Evolutionary conservation across 2,113 vertebrate species (phyloP).

Genomic region (Oncorhynchus tshawytscha): DNA sequence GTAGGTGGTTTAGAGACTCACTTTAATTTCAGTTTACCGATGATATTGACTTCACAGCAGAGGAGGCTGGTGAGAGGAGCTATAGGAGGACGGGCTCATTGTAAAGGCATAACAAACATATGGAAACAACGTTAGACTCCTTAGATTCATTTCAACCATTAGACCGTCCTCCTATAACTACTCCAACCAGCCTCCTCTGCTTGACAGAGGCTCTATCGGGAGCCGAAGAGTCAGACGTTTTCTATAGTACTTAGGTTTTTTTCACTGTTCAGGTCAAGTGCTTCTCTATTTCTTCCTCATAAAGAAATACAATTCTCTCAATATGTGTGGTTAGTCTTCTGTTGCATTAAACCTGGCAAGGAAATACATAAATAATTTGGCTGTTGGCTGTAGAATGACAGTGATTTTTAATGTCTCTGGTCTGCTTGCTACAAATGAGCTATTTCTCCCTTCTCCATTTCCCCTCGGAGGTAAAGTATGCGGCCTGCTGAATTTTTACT

Average conservation of each 20-base stretch:
- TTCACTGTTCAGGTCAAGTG: neutral
- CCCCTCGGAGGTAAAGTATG: conserved; percentile 47
- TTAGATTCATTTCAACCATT: too few species aligned
- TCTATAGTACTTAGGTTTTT: neutral
- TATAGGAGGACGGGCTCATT: too few species aligned
- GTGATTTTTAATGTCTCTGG: conserved; percentile 29
- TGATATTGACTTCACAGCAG: neutral
- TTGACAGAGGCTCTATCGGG: neutral
- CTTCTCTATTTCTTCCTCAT: neutral
- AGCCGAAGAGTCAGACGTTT: neutral
- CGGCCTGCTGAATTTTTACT: conserved; percentile 58
- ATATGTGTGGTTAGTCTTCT: conserved; percentile 8
- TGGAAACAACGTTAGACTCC: too few species aligned
- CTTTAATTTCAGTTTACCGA: neutral
- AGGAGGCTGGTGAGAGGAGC: too few species aligned
- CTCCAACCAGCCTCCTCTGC: too few species aligned
- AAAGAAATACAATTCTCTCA: conserved; percentile 6
- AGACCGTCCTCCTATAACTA: too few species aligned
- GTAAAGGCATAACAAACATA: too few species aligned
- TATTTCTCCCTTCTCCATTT: conserved; percentile 5
- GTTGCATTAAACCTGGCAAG: conserved; percentile 28
- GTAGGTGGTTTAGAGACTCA: neutral
- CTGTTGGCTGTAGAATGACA: conserved; percentile 46
- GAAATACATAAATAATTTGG: conserved; percentile 37
- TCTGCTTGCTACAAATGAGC: conserved; percentile 48